These are phyloP conservation scores for Ennomos quercinarius DNA, from an alignment of 2,888 invertebrate genomes.

Conservation along the genomic window DNA sequence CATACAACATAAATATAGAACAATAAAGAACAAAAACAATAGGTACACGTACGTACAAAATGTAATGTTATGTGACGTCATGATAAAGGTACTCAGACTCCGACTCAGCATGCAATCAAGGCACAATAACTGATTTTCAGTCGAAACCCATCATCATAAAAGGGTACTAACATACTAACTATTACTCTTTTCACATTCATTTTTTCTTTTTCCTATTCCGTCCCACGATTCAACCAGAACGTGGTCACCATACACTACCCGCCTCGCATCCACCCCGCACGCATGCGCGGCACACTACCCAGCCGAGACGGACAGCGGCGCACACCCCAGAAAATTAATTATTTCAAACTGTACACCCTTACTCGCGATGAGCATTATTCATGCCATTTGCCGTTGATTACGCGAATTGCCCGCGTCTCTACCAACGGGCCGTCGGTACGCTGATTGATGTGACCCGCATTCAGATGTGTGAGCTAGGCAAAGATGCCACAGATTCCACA, in stretches of 20 bases:
- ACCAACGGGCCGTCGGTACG: conserved; percentile 4
- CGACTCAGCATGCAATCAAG: too few species aligned
- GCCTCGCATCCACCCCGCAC: conserved; percentile 55
- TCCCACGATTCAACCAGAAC: conserved; percentile 15
- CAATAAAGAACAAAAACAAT: too few species aligned
- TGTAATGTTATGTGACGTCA: too few species aligned
- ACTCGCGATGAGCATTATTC: conserved; percentile 61
- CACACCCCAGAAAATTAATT: conserved; percentile 79
- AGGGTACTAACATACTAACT: too few species aligned
- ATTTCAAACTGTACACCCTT: conserved; percentile 68
- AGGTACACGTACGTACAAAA: too few species aligned
- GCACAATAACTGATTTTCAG: too few species aligned
- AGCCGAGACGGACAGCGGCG: conserved; percentile 64
- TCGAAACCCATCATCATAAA: too few species aligned
- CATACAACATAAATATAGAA: too few species aligned
- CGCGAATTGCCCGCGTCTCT: conserved; percentile 26
- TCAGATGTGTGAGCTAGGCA: neutral
- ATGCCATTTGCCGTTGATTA: conserved; percentile 61
- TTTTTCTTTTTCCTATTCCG: neutral
- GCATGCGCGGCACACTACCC: conserved; percentile 68
- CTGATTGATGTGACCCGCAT: conserved; percentile 3
- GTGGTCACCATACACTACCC: conserved; percentile 63
- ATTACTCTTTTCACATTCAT: too few species aligned
- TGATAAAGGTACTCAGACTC: too few species aligned
- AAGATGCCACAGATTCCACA: neutral